Evolutionary conservation across 2,888 invertebrate species (phyloP).

Genomic region (Pterostichus niger): DNA sequence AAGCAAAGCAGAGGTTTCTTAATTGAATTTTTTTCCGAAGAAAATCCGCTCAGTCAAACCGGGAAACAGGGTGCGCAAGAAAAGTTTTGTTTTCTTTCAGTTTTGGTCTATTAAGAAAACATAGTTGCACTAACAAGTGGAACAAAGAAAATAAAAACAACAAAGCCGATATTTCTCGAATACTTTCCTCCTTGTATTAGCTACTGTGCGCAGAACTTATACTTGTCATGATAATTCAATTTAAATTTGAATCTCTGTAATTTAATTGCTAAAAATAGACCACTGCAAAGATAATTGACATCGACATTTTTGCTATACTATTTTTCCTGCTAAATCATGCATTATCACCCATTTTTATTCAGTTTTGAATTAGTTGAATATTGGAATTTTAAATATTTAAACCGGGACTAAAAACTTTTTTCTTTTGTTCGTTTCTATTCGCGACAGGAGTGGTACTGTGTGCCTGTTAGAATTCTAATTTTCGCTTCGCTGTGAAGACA

Average conservation of each 20-base stretch:
- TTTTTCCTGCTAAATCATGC: too few relatives aligned
- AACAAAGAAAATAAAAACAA: slow-evolving; percentile 37
- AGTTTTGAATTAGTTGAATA: too few relatives aligned
- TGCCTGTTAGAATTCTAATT: too few relatives aligned
- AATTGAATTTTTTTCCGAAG: slow-evolving; percentile 56
- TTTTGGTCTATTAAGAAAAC: slow-evolving; percentile 60
- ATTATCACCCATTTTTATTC: too few relatives aligned
- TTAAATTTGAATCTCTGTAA: slow-evolving; percentile 17
- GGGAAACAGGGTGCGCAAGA: slow-evolving; percentile 44
- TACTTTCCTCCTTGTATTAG: slow-evolving; percentile 14
- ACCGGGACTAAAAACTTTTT: too few relatives aligned
- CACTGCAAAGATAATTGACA: too few relatives aligned
- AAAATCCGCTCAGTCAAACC: slow-evolving; percentile 59
- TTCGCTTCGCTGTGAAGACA: too few relatives aligned
- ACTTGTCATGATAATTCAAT: slow-evolving; percentile 2
- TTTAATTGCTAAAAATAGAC: neutral
- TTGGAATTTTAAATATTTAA: too few relatives aligned
- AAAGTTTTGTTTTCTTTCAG: slow-evolving; percentile 59
- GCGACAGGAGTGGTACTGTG: too few relatives aligned
- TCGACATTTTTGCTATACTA: too few relatives aligned
- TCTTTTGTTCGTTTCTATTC: too few relatives aligned
- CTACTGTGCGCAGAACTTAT: neutral
- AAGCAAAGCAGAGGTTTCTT: slow-evolving; percentile 53
- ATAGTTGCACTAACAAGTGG: slow-evolving; percentile 52
- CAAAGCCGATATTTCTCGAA: slow-evolving; percentile 20